A percentile compares a stretch with the other conserved stretches of the same genome.
phyloP scores from a whole-genome alignment of 1,140 invertebrate genomes.

The Oryzaephilus surinamensis region DNA sequence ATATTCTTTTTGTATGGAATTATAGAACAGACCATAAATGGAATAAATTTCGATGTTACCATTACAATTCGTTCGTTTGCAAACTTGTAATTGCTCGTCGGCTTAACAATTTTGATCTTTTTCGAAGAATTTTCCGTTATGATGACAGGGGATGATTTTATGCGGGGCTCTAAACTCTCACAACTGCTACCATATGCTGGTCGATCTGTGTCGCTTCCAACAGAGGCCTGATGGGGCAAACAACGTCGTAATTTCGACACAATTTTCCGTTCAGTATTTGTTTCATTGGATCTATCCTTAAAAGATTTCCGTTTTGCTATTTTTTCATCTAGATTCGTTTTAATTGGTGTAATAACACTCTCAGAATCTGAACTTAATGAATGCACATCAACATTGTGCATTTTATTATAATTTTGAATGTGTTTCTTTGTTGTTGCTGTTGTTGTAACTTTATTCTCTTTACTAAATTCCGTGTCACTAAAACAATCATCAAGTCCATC shows the following conservation, averaged over 20 bases:
- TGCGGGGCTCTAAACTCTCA: slow-evolving; percentile 52
- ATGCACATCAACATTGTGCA: slow-evolving; percentile 40
- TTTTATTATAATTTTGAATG: slow-evolving; percentile 15
- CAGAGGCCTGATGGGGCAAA: slow-evolving; percentile 41
- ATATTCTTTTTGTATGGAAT: slow-evolving; percentile 66
- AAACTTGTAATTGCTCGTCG: slow-evolving; percentile 52
- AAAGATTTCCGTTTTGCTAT: too few relatives aligned
- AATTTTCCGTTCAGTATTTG: slow-evolving; percentile 11
- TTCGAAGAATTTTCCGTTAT: slow-evolving; percentile 27
- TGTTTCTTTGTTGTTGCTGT: slow-evolving; percentile 24
- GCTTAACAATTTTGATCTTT: slow-evolving; percentile 48
- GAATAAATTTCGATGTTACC: slow-evolving; percentile 56
- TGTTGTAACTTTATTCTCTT: slow-evolving; percentile 14
- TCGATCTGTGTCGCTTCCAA: slow-evolving; percentile 27
- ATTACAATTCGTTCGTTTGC: slow-evolving; percentile 68
- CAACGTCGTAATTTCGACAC: slow-evolving; percentile 38
- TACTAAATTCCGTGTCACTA: slow-evolving; percentile 39
- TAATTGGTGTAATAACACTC: slow-evolving; percentile 44
- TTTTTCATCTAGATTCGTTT: slow-evolving; percentile 19
- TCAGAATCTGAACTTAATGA: slow-evolving; percentile 58
- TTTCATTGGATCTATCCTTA: slow-evolving; percentile 1
- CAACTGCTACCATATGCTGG: slow-evolving; percentile 57
- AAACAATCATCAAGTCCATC: slow-evolving; percentile 38
- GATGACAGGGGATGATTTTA: slow-evolving; percentile 4
- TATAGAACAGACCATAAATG: slow-evolving; percentile 72